Percentiles rank a stretch among this genome's conserved stretches.
Evolutionary conservation across 2,888 invertebrate genomes (phyloP).

Genomic region (Andrena trimmerana): DNA sequence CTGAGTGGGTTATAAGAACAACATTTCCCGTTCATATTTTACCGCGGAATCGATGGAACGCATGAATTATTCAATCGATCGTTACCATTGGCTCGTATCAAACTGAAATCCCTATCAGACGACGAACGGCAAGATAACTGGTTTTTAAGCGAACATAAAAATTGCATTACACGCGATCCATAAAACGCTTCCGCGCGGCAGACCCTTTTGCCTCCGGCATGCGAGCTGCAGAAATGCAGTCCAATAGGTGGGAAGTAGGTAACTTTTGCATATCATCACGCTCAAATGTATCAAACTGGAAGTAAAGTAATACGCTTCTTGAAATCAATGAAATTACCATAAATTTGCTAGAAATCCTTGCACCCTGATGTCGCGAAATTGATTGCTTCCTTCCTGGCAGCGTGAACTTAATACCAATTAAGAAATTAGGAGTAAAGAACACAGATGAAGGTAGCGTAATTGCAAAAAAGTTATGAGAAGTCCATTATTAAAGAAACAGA

Average conservation of each 20-base stretch:
- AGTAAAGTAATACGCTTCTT: not conserved
- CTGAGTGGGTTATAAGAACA: conserved; percentile 31
- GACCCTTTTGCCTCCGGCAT: not conserved
- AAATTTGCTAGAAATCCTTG: not conserved
- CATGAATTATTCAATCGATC: conserved; percentile 64
- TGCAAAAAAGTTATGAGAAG: no score
- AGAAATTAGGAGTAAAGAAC: no score
- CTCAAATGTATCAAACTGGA: not conserved
- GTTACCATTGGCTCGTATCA: conserved; percentile 45
- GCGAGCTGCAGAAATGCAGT: conserved; percentile 11
- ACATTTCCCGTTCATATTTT: conserved; percentile 40
- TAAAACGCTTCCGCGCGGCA: not conserved
- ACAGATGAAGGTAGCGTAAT: no score
- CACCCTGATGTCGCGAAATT: not conserved
- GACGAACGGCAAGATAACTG: conserved; percentile 35
- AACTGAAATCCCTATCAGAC: conserved; percentile 17
- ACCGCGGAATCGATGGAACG: conserved; percentile 51
- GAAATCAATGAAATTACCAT: not conserved
- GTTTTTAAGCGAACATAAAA: conserved; percentile 40
- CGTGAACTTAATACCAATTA: no score
- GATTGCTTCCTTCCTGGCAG: no score
- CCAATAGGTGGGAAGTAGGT: not conserved
- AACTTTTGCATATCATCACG: conserved; percentile 5
- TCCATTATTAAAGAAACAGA: no score
- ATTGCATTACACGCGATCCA: conserved; percentile 42